These are phyloP conservation scores for Sorex fumeus DNA, from an alignment of 2,113 vertebrate genomes.

Conservation along the genomic window DNA sequence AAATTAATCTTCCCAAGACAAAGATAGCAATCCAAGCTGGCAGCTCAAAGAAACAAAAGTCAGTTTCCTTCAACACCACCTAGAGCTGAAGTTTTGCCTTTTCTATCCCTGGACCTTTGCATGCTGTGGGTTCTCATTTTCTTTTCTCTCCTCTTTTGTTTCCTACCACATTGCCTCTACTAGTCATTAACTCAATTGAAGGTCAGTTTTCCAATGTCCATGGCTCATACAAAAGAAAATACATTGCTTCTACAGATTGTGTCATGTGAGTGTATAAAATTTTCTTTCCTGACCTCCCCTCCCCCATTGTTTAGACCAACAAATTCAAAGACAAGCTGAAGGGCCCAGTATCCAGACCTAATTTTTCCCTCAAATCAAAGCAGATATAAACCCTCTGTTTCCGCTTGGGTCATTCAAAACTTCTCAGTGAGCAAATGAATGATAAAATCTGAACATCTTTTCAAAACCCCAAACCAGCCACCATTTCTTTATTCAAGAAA, in stretches of 20 bases:
- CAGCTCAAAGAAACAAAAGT: conserved; percentile 2
- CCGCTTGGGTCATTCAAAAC: background rate
- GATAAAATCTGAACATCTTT: conserved; percentile 5
- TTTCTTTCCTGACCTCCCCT: background rate
- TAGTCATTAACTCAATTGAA: background rate
- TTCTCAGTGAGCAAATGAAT: background rate
- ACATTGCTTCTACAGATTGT: background rate
- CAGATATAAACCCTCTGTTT: background rate
- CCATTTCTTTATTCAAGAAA: background rate
- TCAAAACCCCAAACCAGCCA: background rate
- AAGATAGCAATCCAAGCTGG: background rate
- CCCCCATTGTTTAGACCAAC: background rate
- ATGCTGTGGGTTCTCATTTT: background rate
- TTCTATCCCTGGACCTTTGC: background rate
- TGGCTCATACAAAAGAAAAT: background rate
- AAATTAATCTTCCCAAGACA: background rate
- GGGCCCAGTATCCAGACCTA: background rate
- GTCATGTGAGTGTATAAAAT: background rate
- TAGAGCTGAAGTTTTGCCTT: background rate
- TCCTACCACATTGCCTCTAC: background rate
- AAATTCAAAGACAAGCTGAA: conserved; percentile 26
- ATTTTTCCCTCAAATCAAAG: background rate
- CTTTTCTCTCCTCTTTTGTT: background rate
- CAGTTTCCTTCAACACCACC: background rate
- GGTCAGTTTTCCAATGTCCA: background rate